These are phyloP conservation scores for Osmerus mordax DNA, from an alignment of 2,113 vertebrate species.

Conservation along the genomic window DNA sequence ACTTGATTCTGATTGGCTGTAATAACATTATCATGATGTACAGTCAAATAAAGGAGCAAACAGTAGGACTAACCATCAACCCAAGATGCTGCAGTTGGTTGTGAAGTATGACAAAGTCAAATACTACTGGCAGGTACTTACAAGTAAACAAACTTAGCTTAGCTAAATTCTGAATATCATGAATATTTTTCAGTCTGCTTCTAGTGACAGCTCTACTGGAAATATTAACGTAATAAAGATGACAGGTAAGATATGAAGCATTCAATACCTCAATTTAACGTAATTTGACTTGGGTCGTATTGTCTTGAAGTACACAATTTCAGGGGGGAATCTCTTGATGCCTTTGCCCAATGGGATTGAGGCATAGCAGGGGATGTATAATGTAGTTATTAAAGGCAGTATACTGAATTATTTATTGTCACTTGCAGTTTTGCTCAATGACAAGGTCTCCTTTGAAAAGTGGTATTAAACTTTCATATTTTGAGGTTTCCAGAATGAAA, in stretches of 20 bases:
- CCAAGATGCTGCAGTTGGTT: background rate
- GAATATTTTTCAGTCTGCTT: conserved; percentile 1
- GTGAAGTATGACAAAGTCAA: background rate
- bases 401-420: conserved; percentile 52
- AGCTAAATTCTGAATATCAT: conserved; percentile 1
- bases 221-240: conserved; percentile 8
- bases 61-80: background rate
- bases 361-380: conserved; percentile 25
- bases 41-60: background rate
- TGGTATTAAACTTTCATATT: conserved; percentile 47
- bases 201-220: background rate
- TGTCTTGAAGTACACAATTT: conserved; percentile 11
- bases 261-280: conserved; percentile 21
- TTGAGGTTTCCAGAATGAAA: conserved; percentile 29
- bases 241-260: conserved; percentile 14
- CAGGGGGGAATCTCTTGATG: conserved; percentile 3
- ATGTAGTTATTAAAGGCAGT: conserved; percentile 46
- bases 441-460: conserved; percentile 41
- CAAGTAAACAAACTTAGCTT: conserved; percentile 9
- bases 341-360: conserved; percentile 19
- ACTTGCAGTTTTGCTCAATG: conserved; percentile 42
- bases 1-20: too few relatives aligned
- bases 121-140: background rate
- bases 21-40: too few relatives aligned
- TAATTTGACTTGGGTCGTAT: conserved; percentile 15